Percentiles rank a stretch among this genome's conserved stretches.
These are phyloP conservation scores for Yponomeuta evonymella DNA, from an alignment of 2,888 invertebrate species.

Conservation along the genomic window DNA sequence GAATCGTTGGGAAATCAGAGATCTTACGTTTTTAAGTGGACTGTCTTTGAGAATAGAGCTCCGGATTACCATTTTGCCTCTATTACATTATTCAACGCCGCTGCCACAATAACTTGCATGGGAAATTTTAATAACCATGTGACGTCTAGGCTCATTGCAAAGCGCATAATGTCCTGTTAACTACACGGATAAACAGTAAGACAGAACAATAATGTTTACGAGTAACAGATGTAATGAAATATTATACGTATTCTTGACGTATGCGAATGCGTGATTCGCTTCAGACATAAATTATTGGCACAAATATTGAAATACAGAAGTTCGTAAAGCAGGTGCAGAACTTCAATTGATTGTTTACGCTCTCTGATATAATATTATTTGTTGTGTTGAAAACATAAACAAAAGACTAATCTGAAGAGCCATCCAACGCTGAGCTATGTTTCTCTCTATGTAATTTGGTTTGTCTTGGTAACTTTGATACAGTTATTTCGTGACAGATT, in stretches of 20 bases:
- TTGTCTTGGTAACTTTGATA: no score
- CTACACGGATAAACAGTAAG: constrained; percentile 34
- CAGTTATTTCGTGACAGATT: no score
- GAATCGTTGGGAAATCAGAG: no score
- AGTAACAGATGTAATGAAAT: constrained; percentile 38
- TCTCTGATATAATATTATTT: no score
- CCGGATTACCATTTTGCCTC: constrained; percentile 4
- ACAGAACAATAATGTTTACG: constrained; percentile 48
- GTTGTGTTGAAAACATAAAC: no score
- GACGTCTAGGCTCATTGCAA: constrained; percentile 32
- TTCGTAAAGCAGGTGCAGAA: not conserved
- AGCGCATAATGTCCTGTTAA: constrained; percentile 32
- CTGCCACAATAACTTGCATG: constrained; percentile 18
- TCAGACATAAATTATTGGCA: constrained; percentile 22
- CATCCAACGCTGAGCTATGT: no score
- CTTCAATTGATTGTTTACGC: not conserved
- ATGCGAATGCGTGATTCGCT: constrained; percentile 35
- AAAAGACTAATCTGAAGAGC: no score
- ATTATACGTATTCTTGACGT: constrained; percentile 39
- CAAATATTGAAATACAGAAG: not conserved
- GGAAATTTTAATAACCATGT: constrained; percentile 17
- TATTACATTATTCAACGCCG: constrained; percentile 16
- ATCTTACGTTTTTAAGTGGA: no score
- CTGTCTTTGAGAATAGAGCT: not conserved
- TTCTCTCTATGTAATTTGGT: no score